Percentiles rank a stretch among this genome's conserved stretches.
Evolutionary conservation across 2,797 vertebrate species (phyloP).

Genomic region (Gallinago stenura): DNA sequence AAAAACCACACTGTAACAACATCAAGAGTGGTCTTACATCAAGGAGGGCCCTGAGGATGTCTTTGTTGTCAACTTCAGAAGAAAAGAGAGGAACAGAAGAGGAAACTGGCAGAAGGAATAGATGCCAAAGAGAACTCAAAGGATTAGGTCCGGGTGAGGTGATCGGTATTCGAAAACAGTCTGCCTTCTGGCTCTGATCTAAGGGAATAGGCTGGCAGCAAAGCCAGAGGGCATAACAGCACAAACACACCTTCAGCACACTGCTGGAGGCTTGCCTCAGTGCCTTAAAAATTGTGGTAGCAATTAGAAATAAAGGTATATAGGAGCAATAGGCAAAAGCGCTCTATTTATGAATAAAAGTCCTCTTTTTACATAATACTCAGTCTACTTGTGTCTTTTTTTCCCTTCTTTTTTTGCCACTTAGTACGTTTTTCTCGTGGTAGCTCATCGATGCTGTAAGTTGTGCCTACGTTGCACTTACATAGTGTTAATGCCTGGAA

Average conservation of each 20-base stretch:
- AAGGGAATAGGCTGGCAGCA: slow-evolving; percentile 99
- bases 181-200: slow-evolving; percentile 99
- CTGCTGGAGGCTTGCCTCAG: slow-evolving; percentile 90
- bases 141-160: slow-evolving; percentile 99
- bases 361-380: slow-evolving; percentile 70
- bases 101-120: slow-evolving; percentile 99
- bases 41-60: slow-evolving; percentile 99
- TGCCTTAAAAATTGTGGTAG: slow-evolving; percentile 87
- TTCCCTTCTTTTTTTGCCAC: slow-evolving; percentile 26
- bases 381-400: slow-evolving; percentile 29
- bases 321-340: slow-evolving; percentile 74
- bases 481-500: slow-evolving; percentile 82
- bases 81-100: slow-evolving; percentile 99
- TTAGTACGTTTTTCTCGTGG: slow-evolving; percentile 57
- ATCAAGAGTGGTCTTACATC: slow-evolving; percentile 99
- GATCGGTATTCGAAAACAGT: slow-evolving; percentile 99
- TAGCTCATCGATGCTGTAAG: slow-evolving; percentile 72
- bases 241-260: slow-evolving; percentile 98
- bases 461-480: slow-evolving; percentile 77
- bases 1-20: slow-evolving; percentile 91
- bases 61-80: slow-evolving; percentile 99
- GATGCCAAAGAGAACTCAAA: slow-evolving; percentile 99
- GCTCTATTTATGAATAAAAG: slow-evolving; percentile 73
- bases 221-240: slow-evolving; percentile 99
- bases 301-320: slow-evolving; percentile 87